phyloP scores from a whole-genome alignment of 2,888 invertebrate species.

The Campaea margaritaria region DNA sequence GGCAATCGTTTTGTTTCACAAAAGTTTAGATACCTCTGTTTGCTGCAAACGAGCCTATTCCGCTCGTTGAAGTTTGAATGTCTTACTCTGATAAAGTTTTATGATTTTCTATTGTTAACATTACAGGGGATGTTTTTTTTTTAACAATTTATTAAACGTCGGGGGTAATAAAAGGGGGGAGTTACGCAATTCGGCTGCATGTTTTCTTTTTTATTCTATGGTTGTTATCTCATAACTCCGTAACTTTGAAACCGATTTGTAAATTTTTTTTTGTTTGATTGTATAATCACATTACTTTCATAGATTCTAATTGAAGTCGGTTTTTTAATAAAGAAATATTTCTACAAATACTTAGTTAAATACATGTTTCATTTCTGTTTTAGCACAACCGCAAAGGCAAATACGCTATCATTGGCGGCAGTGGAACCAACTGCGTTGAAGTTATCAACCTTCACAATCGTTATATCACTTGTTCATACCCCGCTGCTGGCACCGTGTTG shows the following conservation, averaged over 20 bases:
- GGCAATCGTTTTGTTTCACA: constrained; percentile 25
- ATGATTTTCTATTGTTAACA: not conserved
- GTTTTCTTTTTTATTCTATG: too few species aligned
- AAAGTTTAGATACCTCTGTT: constrained; percentile 13
- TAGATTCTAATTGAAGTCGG: too few species aligned
- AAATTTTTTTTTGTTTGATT: too few species aligned
- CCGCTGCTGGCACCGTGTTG: constrained; percentile 63
- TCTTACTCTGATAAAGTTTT: not conserved
- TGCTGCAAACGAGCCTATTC: constrained; percentile 2
- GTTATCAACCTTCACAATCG: constrained; percentile 78
- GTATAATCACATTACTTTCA: too few species aligned
- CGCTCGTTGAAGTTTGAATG: not conserved
- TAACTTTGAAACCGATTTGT: too few species aligned
- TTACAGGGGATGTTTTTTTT: not conserved
- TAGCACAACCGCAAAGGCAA: constrained; percentile 81
- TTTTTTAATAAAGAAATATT: too few species aligned
- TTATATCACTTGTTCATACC: constrained; percentile 76
- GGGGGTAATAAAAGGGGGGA: too few species aligned
- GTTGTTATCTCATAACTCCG: too few species aligned
- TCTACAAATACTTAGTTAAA: too few species aligned
- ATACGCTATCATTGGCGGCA: constrained; percentile 77
- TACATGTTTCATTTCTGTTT: too few species aligned
- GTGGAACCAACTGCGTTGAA: constrained; percentile 77
- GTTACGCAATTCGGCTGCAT: too few species aligned
- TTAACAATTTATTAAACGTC: too few species aligned